Conservation (phyloP, 2,888 invertebrate genomes). For the Sisyra nigra region DNA sequence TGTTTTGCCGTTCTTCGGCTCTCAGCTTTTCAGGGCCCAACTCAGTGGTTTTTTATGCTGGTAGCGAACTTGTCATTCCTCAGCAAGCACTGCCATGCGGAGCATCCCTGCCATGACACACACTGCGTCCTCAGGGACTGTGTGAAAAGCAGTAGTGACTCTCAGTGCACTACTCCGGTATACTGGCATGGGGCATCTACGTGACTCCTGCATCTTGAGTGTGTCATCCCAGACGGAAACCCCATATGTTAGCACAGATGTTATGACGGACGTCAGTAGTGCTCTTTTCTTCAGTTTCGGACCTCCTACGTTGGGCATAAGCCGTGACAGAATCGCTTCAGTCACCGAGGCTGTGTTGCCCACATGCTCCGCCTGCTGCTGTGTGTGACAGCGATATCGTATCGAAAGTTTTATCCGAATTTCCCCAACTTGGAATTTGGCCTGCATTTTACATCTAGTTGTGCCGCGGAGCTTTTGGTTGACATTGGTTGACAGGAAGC, state of each 20-base stretch:
- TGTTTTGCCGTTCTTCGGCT: too few relatives aligned
- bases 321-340: slow-evolving; percentile 4
- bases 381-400: too few relatives aligned
- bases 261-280: slow-evolving; percentile 11
- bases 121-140: slow-evolving; percentile 12
- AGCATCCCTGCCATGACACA: slow-evolving; percentile 10
- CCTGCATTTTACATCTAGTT: too few relatives aligned
- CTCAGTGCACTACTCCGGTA: slow-evolving; percentile 10
- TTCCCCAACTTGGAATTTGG: too few relatives aligned
- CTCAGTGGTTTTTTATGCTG: not conserved
- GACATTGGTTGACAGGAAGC: too few relatives aligned
- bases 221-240: slow-evolving; percentile 12
- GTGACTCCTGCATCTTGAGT: slow-evolving; percentile 2
- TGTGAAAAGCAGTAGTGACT: slow-evolving; percentile 11
- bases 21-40: too few relatives aligned
- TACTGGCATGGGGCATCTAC: slow-evolving; percentile 7
- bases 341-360: slow-evolving; percentile 9
- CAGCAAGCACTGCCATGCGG: slow-evolving; percentile 10
- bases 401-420: too few relatives aligned
- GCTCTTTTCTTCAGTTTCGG: slow-evolving; percentile 11
- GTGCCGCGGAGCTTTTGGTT: too few relatives aligned
- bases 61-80: not conserved
- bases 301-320: too few relatives aligned
- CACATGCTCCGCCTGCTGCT: slow-evolving; percentile 6
- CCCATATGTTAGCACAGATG: slow-evolving; percentile 11